phyloP scores from a whole-genome alignment of 2,888 invertebrate species.

The Pterostichus niger region DNA sequence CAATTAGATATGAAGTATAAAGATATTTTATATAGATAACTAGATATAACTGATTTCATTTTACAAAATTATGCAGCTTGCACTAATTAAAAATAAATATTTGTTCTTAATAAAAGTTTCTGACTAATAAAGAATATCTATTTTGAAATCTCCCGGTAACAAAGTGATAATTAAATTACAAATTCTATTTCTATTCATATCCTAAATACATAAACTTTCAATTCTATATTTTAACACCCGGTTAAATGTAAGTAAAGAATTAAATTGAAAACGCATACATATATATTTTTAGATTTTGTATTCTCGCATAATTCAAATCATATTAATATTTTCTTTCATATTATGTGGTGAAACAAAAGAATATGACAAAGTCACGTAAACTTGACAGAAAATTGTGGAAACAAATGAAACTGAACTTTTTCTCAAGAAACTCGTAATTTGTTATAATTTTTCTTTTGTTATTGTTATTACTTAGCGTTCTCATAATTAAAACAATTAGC shows the following conservation, averaged over 20 bases:
- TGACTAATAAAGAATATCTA: background rate
- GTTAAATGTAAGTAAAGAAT: too few relatives aligned
- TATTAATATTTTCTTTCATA: constrained; percentile 4
- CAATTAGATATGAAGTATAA: background rate
- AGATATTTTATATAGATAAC: background rate
- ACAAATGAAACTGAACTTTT: constrained; percentile 49
- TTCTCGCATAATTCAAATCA: too few relatives aligned
- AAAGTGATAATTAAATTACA: background rate
- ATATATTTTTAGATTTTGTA: too few relatives aligned
- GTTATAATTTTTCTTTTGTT: constrained; percentile 36
- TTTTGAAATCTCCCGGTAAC: constrained; percentile 2
- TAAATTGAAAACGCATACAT: background rate
- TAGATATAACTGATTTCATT: background rate
- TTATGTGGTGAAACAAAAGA: background rate
- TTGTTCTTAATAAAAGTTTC: constrained; percentile 7
- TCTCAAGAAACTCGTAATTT: constrained; percentile 42
- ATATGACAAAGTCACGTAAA: constrained; percentile 24
- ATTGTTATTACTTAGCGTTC: constrained; percentile 23
- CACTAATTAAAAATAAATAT: constrained; percentile 25
- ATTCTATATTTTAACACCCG: background rate
- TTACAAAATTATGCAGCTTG: background rate
- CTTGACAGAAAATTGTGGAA: constrained; percentile 48
- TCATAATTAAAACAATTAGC: constrained; percentile 47
- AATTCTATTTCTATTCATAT: background rate
- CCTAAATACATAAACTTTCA: background rate